phyloP scores from a whole-genome alignment of 2,888 invertebrate genomes.

The Atrina japonica region DNA sequence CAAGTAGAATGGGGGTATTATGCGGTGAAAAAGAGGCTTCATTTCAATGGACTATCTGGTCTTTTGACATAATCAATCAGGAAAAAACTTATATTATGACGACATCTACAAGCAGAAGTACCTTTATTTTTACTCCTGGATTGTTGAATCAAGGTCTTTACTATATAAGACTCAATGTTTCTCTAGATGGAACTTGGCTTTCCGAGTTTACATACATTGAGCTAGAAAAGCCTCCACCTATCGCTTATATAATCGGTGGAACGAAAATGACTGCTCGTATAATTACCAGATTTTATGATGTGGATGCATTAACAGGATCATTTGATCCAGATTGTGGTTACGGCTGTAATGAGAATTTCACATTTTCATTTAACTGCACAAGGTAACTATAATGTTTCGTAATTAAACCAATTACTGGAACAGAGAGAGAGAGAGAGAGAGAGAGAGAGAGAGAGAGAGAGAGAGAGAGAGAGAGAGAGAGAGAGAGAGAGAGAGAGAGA shows the following conservation, averaged over 20 bases:
- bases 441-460: too few species aligned
- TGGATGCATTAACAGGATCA: conserved; percentile 51
- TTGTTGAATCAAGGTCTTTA: conserved; percentile 38
- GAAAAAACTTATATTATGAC: conserved; percentile 29
- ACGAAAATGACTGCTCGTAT: conserved; percentile 24
- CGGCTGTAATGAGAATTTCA: conserved; percentile 24
- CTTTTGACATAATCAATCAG: background rate
- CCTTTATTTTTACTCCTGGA: conserved; percentile 44
- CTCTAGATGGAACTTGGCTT: conserved; percentile 49
- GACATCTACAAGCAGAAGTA: conserved; percentile 4
- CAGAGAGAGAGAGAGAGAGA: too few species aligned
- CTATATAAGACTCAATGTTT: conserved; percentile 40
- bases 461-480: too few species aligned
- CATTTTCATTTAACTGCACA: conserved; percentile 33
- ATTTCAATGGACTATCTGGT: conserved; percentile 43
- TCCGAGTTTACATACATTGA: conserved; percentile 51
- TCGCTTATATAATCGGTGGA: conserved; percentile 53
- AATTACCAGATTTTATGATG: background rate
- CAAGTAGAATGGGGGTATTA: conserved; percentile 49
- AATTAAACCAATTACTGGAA: background rate
- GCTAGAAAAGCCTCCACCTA: conserved; percentile 51
- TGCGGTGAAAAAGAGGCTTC: conserved; percentile 38
- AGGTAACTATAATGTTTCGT: conserved; percentile 15
- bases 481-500: too few species aligned
- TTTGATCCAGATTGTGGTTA: conserved; percentile 48